Evolutionary conservation across 1,140 invertebrate species (phyloP).

Genomic region (Drosophila repletoides): DNA sequence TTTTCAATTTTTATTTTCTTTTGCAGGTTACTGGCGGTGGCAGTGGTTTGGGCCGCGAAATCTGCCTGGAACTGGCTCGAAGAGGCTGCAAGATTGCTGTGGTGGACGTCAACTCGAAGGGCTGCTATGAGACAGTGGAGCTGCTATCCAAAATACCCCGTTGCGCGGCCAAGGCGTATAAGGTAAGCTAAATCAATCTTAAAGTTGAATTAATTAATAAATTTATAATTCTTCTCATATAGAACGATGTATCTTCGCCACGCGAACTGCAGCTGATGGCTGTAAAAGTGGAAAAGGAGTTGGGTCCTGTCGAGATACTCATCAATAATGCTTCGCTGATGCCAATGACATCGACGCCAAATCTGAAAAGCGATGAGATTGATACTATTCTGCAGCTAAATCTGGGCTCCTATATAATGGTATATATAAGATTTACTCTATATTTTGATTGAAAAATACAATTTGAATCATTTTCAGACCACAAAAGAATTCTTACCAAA

Average conservation of each 20-base stretch:
- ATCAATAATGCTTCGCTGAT: conserved; percentile 80
- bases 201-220: too few relatives aligned
- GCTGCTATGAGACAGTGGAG: conserved; percentile 74
- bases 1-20: background rate
- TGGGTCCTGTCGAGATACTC: conserved; percentile 78
- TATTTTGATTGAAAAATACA: background rate
- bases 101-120: conserved; percentile 78
- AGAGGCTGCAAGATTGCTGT: conserved; percentile 78
- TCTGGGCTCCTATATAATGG: conserved; percentile 78
- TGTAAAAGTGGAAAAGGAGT: conserved; percentile 73
- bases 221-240: too few relatives aligned
- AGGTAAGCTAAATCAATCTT: too few relatives aligned
- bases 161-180: conserved; percentile 73
- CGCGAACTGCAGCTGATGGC: conserved; percentile 76
- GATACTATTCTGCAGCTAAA: conserved; percentile 76
- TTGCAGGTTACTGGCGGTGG: conserved; percentile 76
- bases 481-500: conserved; percentile 78
- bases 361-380: conserved; percentile 71
- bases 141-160: conserved; percentile 61
- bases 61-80: conserved; percentile 67
- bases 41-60: conserved; percentile 79
- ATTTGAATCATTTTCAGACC: conserved; percentile 40
- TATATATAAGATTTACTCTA: conserved; percentile 3
- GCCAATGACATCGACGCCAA: conserved; percentile 75
- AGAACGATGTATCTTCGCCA: conserved; percentile 79